Percentiles rank a stretch among this genome's conserved stretches.
These are phyloP conservation scores for Phyllopteryx taeniolatus DNA, from an alignment of 2,113 vertebrate species.

Conservation along the genomic window DNA sequence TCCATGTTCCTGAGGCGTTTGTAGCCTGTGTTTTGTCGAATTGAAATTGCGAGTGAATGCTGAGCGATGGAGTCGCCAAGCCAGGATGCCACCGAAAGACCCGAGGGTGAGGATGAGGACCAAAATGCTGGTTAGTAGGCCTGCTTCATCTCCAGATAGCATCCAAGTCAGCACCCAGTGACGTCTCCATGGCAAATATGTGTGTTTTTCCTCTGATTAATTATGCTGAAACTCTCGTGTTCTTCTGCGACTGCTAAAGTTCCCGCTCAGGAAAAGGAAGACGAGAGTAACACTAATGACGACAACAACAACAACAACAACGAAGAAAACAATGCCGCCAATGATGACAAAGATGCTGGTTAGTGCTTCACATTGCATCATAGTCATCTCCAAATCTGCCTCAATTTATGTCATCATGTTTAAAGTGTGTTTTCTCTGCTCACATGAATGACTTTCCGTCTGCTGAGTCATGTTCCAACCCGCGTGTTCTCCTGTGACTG, in stretches of 20 bases:
- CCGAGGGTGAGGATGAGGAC: neutral
- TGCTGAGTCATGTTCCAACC: neutral
- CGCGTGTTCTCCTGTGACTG: neutral
- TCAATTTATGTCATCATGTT: neutral
- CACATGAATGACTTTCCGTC: neutral
- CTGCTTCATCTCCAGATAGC: neutral
- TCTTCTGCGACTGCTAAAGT: neutral
- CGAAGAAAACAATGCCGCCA: neutral
- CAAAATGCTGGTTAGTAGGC: neutral
- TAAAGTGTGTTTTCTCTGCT: neutral
- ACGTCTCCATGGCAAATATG: neutral
- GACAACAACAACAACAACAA: neutral
- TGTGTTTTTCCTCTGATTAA: neutral
- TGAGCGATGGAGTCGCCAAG: neutral
- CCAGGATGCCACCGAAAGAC: neutral
- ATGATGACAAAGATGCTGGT: neutral
- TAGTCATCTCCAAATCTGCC: neutral
- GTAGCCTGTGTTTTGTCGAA: neutral
- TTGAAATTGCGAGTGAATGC: neutral
- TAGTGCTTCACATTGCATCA: neutral
- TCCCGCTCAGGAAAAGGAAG: neutral
- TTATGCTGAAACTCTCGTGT: neutral
- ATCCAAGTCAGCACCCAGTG: neutral
- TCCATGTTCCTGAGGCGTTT: neutral
- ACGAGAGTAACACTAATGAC: neutral